These are phyloP conservation scores for Abrostola tripartita DNA, from an alignment of 2,888 invertebrate genomes.

Conservation along the genomic window DNA sequence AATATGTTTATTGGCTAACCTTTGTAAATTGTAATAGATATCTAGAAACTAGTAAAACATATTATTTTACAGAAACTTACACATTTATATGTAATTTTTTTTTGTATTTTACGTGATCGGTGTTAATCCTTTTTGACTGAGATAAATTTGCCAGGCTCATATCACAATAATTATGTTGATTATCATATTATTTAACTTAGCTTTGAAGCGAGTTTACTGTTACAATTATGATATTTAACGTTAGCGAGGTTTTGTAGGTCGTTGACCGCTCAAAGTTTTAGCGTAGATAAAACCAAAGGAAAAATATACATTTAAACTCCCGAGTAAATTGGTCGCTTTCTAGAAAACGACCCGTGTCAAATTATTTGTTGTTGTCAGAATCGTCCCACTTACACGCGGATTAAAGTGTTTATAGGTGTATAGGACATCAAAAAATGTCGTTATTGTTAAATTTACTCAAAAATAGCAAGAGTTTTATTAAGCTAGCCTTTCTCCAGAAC, in stretches of 20 bases:
- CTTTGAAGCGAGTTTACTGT: background rate
- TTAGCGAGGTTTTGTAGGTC: slow-evolving; percentile 1
- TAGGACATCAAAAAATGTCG: background rate
- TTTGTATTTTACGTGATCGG: no score
- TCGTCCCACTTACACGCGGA: slow-evolving; percentile 10
- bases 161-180: no score
- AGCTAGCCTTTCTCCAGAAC: background rate
- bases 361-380: slow-evolving; percentile 28
- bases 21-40: no score
- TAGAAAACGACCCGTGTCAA: slow-evolving; percentile 34
- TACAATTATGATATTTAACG: background rate
- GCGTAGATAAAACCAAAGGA: slow-evolving; percentile 1
- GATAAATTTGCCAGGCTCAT: no score
- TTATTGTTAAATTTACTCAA: background rate
- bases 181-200: background rate
- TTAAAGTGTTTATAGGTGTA: background rate
- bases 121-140: no score
- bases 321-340: slow-evolving; percentile 31
- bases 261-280: slow-evolving; percentile 12
- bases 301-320: slow-evolving; percentile 20
- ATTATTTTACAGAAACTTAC: no score
- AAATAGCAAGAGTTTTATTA: background rate
- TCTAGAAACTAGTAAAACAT: no score
- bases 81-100: no score
- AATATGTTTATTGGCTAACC: background rate